phyloP scores from a whole-genome alignment of 1,140 invertebrate genomes.

The Drosophila athabasca region DNA sequence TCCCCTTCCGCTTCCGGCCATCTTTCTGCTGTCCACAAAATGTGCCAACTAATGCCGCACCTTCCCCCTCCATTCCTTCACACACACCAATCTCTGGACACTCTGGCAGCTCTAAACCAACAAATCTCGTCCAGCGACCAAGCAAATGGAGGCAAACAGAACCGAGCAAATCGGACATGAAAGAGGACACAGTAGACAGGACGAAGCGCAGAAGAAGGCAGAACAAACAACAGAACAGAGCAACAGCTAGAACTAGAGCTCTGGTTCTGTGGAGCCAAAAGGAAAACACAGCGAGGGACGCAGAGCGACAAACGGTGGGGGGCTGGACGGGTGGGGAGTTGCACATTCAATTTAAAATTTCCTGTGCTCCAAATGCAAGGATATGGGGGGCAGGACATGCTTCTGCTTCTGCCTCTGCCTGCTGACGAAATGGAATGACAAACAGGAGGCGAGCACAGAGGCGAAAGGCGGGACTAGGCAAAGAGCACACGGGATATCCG shows the following conservation, averaged over 20 bases:
- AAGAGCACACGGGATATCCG: slow-evolving; percentile 77
- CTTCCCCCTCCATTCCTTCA: too few species aligned
- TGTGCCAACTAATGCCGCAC: slow-evolving; percentile 22
- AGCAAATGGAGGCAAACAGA: slow-evolving; percentile 35
- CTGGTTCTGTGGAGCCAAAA: too few species aligned
- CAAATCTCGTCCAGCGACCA: slow-evolving; percentile 48
- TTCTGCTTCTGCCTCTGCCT: background rate
- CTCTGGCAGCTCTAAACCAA: slow-evolving; percentile 12
- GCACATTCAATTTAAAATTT: slow-evolving; percentile 78
- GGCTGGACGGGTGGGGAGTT: background rate
- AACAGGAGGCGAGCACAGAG: slow-evolving; percentile 58
- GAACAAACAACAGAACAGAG: slow-evolving; percentile 44
- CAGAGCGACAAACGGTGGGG: slow-evolving; percentile 30
- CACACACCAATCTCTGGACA: slow-evolving; percentile 19
- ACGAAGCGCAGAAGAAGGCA: slow-evolving; percentile 32
- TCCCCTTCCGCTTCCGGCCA: background rate
- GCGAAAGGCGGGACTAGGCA: slow-evolving; percentile 52
- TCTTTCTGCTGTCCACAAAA: slow-evolving; percentile 8
- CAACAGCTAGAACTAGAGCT: slow-evolving; percentile 11
- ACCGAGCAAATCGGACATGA: slow-evolving; percentile 7
- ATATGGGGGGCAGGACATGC: slow-evolving; percentile 11
- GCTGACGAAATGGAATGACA: slow-evolving; percentile 54
- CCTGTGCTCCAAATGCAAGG: slow-evolving; percentile 58
- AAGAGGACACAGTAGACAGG: slow-evolving; percentile 9
- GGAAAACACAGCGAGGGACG: background rate